These are phyloP conservation scores for Nannoperca australis DNA, from an alignment of 2,797 vertebrate species.

Conservation along the genomic window DNA sequence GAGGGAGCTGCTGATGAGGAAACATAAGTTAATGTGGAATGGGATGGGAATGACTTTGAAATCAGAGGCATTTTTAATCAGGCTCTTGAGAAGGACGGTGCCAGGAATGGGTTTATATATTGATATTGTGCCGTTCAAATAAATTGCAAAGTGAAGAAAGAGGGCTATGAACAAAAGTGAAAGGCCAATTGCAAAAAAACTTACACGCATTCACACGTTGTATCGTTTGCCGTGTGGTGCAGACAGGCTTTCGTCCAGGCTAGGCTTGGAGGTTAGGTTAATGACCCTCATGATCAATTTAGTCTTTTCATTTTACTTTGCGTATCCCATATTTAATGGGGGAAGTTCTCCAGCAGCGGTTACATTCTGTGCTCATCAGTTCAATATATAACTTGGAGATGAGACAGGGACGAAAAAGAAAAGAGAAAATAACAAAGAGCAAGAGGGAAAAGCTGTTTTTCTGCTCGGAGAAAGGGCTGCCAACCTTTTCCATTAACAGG, in stretches of 20 bases:
- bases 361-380: slow-evolving; percentile 37
- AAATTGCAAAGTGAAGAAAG: slow-evolving; percentile 39
- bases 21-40: slow-evolving; percentile 71
- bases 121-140: slow-evolving; percentile 35
- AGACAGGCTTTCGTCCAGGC: slow-evolving; percentile 20
- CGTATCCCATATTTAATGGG: slow-evolving; percentile 67
- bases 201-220: neutral
- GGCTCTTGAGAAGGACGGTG: slow-evolving; percentile 44
- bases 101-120: slow-evolving; percentile 41
- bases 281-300: slow-evolving; percentile 75
- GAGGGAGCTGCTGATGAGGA: slow-evolving; percentile 71
- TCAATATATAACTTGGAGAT: slow-evolving; percentile 18
- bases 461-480: slow-evolving; percentile 20
- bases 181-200: slow-evolving; percentile 17
- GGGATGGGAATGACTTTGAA: slow-evolving; percentile 62
- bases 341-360: slow-evolving; percentile 47
- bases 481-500: slow-evolving; percentile 62
- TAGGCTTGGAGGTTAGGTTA: slow-evolving; percentile 68
- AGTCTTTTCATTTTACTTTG: slow-evolving; percentile 66
- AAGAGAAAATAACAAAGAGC: slow-evolving; percentile 21
- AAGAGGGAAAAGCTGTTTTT: slow-evolving; percentile 28
- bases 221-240: neutral
- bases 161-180: slow-evolving; percentile 5
- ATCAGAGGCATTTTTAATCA: slow-evolving; percentile 73
- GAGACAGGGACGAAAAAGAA: slow-evolving; percentile 5